Conservation (phyloP, 2,113 vertebrate species). For the Archocentrus centrarchus region DNA sequence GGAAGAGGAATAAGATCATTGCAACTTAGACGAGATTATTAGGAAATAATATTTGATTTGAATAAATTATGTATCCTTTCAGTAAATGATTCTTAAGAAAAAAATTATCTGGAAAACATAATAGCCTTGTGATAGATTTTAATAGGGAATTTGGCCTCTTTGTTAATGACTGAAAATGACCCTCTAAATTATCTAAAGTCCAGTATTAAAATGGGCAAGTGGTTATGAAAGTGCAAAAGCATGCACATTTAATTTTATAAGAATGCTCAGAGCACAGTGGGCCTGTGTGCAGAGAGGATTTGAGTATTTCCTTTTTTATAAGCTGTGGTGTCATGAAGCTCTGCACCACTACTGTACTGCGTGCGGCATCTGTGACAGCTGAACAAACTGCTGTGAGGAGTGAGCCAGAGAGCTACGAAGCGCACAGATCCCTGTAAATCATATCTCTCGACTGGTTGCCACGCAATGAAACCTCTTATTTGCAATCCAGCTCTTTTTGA, state of each 20-base stretch:
- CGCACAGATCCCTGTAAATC: conserved; percentile 59
- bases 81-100: neutral
- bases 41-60: neutral
- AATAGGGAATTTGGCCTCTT: neutral
- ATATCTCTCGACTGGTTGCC: conserved; percentile 56
- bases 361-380: conserved; percentile 62
- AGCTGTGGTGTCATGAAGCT: conserved; percentile 41
- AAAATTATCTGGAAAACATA: neutral
- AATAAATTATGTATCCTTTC: neutral
- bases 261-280: neutral
- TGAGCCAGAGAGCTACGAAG: conserved; percentile 26
- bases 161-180: neutral
- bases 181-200: neutral
- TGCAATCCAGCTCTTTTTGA: conserved; percentile 42
- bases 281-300: conserved; percentile 9
- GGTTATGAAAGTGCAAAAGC: neutral
- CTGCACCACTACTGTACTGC: neutral
- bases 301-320: conserved; percentile 4
- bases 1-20: neutral
- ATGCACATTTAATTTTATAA: neutral
- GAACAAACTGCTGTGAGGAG: conserved; percentile 65
- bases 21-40: neutral
- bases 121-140: neutral
- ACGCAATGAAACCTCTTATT: conserved; percentile 58
- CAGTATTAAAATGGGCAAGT: neutral